Percentiles rank a stretch among this genome's conserved stretches.
Evolutionary conservation across 2,113 vertebrate genomes (phyloP).

Genomic region (Scortum barcoo): DNA sequence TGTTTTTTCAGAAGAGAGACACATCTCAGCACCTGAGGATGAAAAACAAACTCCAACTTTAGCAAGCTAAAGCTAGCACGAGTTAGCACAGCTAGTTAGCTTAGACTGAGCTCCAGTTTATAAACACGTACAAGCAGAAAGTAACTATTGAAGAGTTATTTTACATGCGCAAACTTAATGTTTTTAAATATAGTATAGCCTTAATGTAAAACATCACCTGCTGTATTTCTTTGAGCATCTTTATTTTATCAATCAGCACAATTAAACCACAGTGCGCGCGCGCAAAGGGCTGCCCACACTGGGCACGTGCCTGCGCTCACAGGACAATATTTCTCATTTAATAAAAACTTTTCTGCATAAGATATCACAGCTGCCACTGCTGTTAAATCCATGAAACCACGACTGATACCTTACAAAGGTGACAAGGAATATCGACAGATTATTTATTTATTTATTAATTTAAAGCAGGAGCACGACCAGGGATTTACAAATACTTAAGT

Average conservation of each 20-base stretch:
- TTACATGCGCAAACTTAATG: not conserved
- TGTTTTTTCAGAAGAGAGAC: slow-evolving; percentile 57
- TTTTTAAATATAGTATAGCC: not conserved
- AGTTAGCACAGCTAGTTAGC: not conserved
- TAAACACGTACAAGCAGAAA: not conserved
- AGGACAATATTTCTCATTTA: not conserved
- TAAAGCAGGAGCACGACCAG: not conserved
- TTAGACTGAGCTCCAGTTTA: too few relatives aligned
- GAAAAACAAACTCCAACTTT: not conserved
- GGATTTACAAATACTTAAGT: not conserved
- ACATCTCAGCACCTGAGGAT: slow-evolving; percentile 66
- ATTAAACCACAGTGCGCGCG: not conserved
- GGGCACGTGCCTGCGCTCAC: not conserved
- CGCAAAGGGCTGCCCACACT: not conserved
- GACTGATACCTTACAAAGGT: not conserved
- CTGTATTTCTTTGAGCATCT: slow-evolving; percentile 65
- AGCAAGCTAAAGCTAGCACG: slow-evolving; percentile 29
- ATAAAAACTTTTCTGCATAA: not conserved
- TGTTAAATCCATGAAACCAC: not conserved
- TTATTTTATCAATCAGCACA: not conserved
- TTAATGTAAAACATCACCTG: slow-evolving; percentile 44
- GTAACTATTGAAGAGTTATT: not conserved
- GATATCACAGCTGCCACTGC: not conserved
- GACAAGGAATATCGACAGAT: too few relatives aligned
- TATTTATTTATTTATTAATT: too few relatives aligned